Base-by-base conservation (phyloP, 2,888 invertebrate species). In the Beris morrisii region DNA sequence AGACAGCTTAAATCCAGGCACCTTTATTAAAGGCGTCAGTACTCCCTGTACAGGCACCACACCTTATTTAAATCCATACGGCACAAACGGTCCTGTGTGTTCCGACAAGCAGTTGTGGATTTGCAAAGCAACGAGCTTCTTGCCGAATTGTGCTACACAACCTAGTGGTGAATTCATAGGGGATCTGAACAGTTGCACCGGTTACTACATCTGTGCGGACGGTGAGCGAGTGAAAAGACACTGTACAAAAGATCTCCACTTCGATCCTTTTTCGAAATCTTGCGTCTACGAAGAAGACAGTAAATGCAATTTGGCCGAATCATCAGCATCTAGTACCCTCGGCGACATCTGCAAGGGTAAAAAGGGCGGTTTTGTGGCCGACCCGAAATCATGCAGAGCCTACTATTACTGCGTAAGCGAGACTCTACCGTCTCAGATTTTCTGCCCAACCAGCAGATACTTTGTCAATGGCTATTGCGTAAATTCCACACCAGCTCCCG, bases 331-430 rank as follows among this genome's bases (percentile, higher is more conserved):
- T 22, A 3, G 6, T 13, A 22, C 15, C 28, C 5, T 57, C 7
- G n/a, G 5, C 6, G 6, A 22, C n/a, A 44, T 57, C 7, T 57
- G 57, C 28, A 46, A 59, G 46, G 58, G 48, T 5, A 11, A 46
- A 1, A 46, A 11, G 3, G 30, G 44, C 9, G 1, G 30, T n/a
- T 59, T 59, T 31, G 48, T 59, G 3, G 31, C 48, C 3, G 58
- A 59, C 30, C 58, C 58, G 2, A 4, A 30, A 5, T n/a, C n/a
- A 9, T 59, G 58, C 30, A 48, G 2, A 28, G 58, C n/a, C 12
- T 59, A 59, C n/a, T 59, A 59, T 13, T 59, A 48, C n/a, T 59
- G 58, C 46, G 4, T 46, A 4, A 13, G 31, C 11, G 58, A 22
- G 31, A 31, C 11, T 4, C 31, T 48, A 12, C 58, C 58, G 2